Conservation (phyloP, 2,888 invertebrate species). For the Phrixothrix hirtus region DNA sequence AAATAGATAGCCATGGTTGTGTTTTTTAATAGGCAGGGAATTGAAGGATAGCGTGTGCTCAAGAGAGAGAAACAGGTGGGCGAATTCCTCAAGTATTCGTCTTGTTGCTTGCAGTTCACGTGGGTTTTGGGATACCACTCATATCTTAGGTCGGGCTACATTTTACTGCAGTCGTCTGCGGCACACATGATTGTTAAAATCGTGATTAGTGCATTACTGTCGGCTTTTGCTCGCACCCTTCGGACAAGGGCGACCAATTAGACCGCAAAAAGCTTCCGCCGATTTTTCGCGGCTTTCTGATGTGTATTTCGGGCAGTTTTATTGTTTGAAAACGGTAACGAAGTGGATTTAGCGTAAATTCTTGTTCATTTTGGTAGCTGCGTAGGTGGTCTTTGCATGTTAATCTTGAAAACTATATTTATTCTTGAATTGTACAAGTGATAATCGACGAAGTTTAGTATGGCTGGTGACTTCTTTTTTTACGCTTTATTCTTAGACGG, state of each 20-base stretch:
- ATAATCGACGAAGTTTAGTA: slow-evolving; percentile 13
- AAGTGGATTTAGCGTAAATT: slow-evolving; percentile 29
- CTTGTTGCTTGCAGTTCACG: slow-evolving; percentile 49
- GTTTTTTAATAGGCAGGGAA: slow-evolving; percentile 17
- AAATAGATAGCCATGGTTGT: slow-evolving; percentile 5
- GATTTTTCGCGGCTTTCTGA: slow-evolving; percentile 29
- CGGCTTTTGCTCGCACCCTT: slow-evolving; percentile 15
- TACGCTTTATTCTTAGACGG: slow-evolving; percentile 4
- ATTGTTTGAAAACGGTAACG: slow-evolving; percentile 27
- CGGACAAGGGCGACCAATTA: slow-evolving; percentile 3
- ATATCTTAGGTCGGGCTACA: slow-evolving; percentile 43
- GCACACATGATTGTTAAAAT: slow-evolving; percentile 43
- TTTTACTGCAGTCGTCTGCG: slow-evolving; percentile 43
- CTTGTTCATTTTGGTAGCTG: slow-evolving; percentile 30
- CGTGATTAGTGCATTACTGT: slow-evolving; percentile 27
- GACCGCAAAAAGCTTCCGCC: slow-evolving; percentile 9
- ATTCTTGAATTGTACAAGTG: slow-evolving; percentile 9
- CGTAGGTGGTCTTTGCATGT: slow-evolving; percentile 29
- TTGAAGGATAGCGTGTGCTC: slow-evolving; percentile 23
- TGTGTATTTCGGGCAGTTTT: slow-evolving; percentile 33
- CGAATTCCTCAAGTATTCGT: slow-evolving; percentile 47
- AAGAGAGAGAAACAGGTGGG: slow-evolving; percentile 50
- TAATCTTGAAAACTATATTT: slow-evolving; percentile 12
- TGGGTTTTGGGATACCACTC: slow-evolving; percentile 51
- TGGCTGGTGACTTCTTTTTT: neutral